Conservation (phyloP, 2,797 vertebrate species). For the Garrulus glandarius region DNA sequence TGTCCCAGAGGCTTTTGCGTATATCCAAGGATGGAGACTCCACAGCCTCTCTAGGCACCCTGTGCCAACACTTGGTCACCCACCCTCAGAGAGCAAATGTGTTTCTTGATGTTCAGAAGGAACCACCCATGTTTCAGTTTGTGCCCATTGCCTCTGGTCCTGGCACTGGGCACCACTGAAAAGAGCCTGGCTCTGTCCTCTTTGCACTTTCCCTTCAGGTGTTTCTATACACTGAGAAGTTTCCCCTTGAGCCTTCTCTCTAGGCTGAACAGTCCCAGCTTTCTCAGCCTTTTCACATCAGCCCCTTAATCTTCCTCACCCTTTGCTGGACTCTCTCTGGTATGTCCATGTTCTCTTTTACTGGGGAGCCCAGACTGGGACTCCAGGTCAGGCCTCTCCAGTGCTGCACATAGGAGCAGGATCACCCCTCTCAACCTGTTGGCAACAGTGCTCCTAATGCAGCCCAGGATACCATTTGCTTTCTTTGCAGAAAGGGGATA, state of each 20-base stretch:
- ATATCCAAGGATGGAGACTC: background rate
- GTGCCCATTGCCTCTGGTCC: background rate
- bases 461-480: background rate
- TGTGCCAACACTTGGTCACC: background rate
- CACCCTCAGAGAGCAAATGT: background rate
- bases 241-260: background rate
- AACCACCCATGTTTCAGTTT: background rate
- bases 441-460: background rate
- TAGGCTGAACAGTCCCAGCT: background rate
- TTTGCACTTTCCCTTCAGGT: background rate
- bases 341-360: background rate
- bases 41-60: background rate
- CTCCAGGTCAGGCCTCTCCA: background rate
- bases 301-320: background rate
- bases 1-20: accelerated
- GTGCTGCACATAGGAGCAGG: accelerated
- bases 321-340: background rate
- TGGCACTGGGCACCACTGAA: background rate
- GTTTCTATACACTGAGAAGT: background rate
- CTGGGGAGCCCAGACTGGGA: background rate
- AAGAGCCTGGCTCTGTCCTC: background rate
- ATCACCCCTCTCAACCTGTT: background rate
- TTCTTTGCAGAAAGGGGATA: background rate
- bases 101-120: background rate
- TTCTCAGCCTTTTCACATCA: background rate